Evolutionary conservation across 2,797 vertebrate genomes (phyloP).

Genomic region (Xiphorhynchus erythropygius): DNA sequence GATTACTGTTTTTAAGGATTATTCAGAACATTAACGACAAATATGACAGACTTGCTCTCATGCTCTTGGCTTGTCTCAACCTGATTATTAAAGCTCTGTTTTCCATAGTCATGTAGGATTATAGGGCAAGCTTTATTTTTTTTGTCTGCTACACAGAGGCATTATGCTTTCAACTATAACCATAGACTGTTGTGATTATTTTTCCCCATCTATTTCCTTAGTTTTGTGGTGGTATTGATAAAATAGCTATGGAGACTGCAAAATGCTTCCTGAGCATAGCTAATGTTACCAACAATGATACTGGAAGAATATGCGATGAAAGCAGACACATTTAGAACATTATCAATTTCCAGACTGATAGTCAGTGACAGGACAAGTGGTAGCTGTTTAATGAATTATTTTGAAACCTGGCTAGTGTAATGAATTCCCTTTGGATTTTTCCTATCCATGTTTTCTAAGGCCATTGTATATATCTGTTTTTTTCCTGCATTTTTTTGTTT

Average conservation of each 20-base stretch:
- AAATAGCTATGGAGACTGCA: conserved; percentile 30
- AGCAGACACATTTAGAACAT: conserved; percentile 56
- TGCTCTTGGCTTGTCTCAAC: conserved; percentile 44
- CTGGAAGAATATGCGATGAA: conserved; percentile 14
- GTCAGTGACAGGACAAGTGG: conserved; percentile 47
- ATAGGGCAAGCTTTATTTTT: conserved; percentile 1
- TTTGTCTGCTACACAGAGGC: conserved; percentile 35
- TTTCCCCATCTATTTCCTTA: conserved; percentile 46
- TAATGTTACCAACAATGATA: conserved; percentile 15
- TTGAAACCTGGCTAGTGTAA: conserved; percentile 12
- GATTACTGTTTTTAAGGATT: conserved; percentile 74
- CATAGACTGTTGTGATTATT: neutral
- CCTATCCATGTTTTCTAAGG: conserved; percentile 1
- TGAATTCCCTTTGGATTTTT: neutral
- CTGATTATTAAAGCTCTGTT: conserved; percentile 65
- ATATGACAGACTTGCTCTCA: conserved; percentile 45
- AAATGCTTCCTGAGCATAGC: conserved; percentile 49
- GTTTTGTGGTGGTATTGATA: conserved; percentile 53
- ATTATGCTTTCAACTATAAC: conserved; percentile 46
- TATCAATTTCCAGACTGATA: conserved; percentile 43
- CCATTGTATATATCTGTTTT: neutral
- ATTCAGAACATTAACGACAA: conserved; percentile 69
- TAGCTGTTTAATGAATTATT: conserved; percentile 59
- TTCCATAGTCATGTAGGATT: conserved; percentile 24
- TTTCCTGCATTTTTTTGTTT: conserved; percentile 18